Percentiles rank a stretch among this genome's conserved stretches.
These are phyloP conservation scores for Aegithalos caudatus DNA, from an alignment of 2,113 vertebrate species.

Conservation along the genomic window DNA sequence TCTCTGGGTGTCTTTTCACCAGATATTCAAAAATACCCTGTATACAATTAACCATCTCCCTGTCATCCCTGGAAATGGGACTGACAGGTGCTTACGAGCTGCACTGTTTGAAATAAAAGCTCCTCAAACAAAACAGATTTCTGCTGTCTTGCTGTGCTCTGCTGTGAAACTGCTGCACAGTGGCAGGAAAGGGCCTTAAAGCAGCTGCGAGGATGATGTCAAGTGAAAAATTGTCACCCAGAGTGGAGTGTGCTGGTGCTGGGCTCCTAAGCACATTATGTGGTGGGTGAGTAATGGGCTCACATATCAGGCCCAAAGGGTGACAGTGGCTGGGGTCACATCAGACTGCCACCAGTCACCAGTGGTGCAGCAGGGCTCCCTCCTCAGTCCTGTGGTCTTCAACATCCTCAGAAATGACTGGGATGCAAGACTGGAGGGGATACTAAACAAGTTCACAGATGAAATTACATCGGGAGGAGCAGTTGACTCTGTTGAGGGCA, in stretches of 20 bases:
- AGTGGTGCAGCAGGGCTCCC: not conserved
- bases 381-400: not conserved
- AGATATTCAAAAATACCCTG: conserved; percentile 6
- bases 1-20: not conserved
- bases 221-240: not conserved
- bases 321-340: not conserved
- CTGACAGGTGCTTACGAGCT: not conserved
- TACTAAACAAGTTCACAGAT: not conserved
- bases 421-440: not conserved
- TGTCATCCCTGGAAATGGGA: not conserved
- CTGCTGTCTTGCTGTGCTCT: not conserved
- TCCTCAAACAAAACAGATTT: not conserved
- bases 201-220: not conserved
- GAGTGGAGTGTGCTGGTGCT: not conserved
- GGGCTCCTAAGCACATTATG: not conserved
- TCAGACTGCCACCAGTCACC: not conserved
- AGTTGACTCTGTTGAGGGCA: fast-evolving
- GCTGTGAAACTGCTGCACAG: fast-evolving
- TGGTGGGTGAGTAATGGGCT: not conserved
- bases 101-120: not conserved
- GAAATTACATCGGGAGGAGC: not conserved
- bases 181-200: not conserved
- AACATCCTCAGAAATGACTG: not conserved
- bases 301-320: not conserved
- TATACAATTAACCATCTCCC: not conserved